Evolutionary conservation across 2,113 vertebrate species (phyloP), one percentile per base, ranked within the genome.

Genomic region (Scomber colias): DNA sequence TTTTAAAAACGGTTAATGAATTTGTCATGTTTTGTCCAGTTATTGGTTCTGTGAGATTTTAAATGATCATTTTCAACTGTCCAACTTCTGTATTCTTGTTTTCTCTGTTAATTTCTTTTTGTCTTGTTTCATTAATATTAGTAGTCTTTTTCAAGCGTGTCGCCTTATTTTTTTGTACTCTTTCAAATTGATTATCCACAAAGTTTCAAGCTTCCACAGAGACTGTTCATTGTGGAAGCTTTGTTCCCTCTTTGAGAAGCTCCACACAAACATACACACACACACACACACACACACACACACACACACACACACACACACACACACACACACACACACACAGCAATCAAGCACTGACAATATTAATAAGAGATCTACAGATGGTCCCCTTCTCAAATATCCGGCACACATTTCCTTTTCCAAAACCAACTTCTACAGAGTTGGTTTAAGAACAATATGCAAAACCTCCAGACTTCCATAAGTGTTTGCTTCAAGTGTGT

Each of bases 381-480:
- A 93, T 93, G 92, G 89, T 84, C 35, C 35, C 9, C 81, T 59
- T 83, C 71, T 71, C 88, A 90, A 86, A 94, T 92, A 93, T 94
- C 91, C 85, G 82, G 65, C 79, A 80, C 84, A 83, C 90, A 91
- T 92, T 94, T 93, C 92, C 92, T 93, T 91, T 77, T 77, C 70
- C 67, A 87, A 89, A 92, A 89, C 69, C 74, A 84, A 89, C 81
- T 89, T 86, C 24, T 75, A 71, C 77, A 84, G 70, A 90, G 86
- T 92, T 90, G 82, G 77, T 93, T 92, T 88, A 86, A 88, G 83
- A 90, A 83, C 85, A 90, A 92, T 90, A 91, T 87, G 88, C 78
- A 79, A 81, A 79, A 88, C 82, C 85, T 87, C 74, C 81, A 89
- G 64, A 46, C 71, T 75, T 59, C 75, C 76, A 67, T 85, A 60